Percentiles rank a stretch among this genome's conserved stretches.
Conservation (phyloP, 2,113 vertebrate genomes). For the Engystomops pustulosus region DNA sequence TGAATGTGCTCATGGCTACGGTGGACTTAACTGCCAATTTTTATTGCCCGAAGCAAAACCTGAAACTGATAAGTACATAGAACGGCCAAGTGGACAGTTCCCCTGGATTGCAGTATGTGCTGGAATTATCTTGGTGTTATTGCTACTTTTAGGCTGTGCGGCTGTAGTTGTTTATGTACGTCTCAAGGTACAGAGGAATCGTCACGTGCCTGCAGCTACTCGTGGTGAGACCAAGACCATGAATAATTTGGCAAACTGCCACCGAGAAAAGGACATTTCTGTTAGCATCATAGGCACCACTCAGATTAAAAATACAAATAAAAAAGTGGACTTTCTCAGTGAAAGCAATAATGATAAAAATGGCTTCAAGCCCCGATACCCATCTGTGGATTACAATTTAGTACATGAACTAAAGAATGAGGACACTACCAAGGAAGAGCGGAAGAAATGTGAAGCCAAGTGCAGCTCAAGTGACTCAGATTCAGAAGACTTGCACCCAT, state of each 20-base stretch:
- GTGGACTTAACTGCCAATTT: slow-evolving; percentile 95
- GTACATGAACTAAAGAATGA: slow-evolving; percentile 89
- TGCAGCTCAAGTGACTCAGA: slow-evolving; percentile 81
- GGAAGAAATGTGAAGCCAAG: slow-evolving; percentile 79
- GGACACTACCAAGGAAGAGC: slow-evolving; percentile 79
- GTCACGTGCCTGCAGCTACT: slow-evolving; percentile 76
- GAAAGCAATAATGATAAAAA: slow-evolving; percentile 82
- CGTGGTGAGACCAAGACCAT: slow-evolving; percentile 91
- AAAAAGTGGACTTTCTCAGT: slow-evolving; percentile 91
- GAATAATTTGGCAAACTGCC: slow-evolving; percentile 95
- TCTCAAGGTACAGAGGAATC: slow-evolving; percentile 84
- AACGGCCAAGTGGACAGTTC: slow-evolving; percentile 76
- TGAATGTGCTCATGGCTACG: slow-evolving; percentile 88
- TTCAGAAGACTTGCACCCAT: slow-evolving; percentile 79
- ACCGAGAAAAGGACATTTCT: slow-evolving; percentile 88
- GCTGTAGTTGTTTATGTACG: slow-evolving; percentile 85
- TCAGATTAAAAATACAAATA: slow-evolving; percentile 97
- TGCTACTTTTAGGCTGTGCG: slow-evolving; percentile 88
- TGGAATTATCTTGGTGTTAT: slow-evolving; percentile 87
- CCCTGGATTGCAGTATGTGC: slow-evolving; percentile 93
- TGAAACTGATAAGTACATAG: slow-evolving; percentile 77
- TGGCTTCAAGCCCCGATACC: slow-evolving; percentile 87
- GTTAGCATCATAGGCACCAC: slow-evolving; percentile 84
- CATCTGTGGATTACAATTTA: slow-evolving; percentile 93
- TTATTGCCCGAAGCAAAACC: slow-evolving; percentile 83